Evolutionary conservation across 1,140 invertebrate genomes (phyloP).

Genomic region (Sitophilus oryzae): DNA sequence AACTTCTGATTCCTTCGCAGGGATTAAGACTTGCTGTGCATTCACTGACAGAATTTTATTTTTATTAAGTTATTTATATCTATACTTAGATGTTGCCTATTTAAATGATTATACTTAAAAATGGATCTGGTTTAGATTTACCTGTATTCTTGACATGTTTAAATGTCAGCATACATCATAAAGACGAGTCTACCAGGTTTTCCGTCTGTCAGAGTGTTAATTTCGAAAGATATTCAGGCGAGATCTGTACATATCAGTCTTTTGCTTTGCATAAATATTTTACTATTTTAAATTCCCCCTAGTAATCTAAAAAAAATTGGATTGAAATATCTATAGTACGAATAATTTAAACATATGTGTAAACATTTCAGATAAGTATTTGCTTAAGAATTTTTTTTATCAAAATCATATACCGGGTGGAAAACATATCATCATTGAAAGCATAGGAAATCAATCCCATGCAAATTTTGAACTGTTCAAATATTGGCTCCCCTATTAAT

Average conservation of each 20-base stretch:
- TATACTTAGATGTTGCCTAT: neutral
- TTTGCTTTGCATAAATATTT: too few relatives aligned
- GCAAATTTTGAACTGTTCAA: too few relatives aligned
- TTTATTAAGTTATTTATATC: neutral
- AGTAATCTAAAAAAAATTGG: too few relatives aligned
- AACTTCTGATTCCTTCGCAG: neutral
- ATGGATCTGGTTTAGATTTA: constrained; percentile 12
- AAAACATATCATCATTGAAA: too few relatives aligned
- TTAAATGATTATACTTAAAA: neutral
- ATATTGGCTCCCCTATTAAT: too few relatives aligned
- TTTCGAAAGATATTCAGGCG: neutral
- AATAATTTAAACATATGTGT: too few relatives aligned
- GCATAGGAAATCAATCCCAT: too few relatives aligned
- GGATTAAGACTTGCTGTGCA: neutral
- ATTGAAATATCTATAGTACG: too few relatives aligned
- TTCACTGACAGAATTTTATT: neutral
- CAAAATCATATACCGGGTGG: too few relatives aligned
- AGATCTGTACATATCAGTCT: neutral
- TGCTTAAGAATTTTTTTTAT: too few relatives aligned
- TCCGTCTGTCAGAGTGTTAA: neutral
- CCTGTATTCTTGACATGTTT: neutral
- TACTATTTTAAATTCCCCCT: too few relatives aligned
- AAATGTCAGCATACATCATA: neutral
- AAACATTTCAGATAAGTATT: too few relatives aligned
- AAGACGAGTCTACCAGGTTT: constrained; percentile 1